phyloP scores from a whole-genome alignment of 1,140 invertebrate species.

The Orussus abietinus region DNA sequence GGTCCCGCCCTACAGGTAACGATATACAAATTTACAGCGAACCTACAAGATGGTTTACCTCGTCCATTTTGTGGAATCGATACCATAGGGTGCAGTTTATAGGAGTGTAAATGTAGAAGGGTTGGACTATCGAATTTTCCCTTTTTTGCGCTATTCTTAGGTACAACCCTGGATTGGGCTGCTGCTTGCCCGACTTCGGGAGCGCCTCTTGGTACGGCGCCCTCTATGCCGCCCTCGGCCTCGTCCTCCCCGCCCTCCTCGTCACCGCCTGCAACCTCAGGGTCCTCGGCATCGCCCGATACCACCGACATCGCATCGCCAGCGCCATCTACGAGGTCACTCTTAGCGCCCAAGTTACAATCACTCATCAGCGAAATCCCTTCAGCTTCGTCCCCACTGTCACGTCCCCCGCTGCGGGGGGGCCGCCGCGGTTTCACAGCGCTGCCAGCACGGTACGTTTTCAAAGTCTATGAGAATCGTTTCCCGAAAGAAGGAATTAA shows the following conservation, averaged over 20 bases:
- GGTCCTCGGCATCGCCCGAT: constrained; percentile 73
- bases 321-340: constrained; percentile 82
- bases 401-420: constrained; percentile 54
- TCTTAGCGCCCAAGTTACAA: constrained; percentile 76
- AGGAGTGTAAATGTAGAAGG: too few relatives aligned
- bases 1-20: constrained; percentile 44
- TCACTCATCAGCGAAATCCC: constrained; percentile 75
- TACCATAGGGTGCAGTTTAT: too few relatives aligned
- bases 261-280: constrained; percentile 70
- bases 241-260: constrained; percentile 64
- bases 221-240: constrained; percentile 62
- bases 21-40: not conserved
- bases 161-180: constrained; percentile 58
- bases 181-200: constrained; percentile 65
- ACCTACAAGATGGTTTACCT: not conserved
- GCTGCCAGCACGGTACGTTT: constrained; percentile 64
- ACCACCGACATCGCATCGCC: constrained; percentile 77
- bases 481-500: too few relatives aligned
- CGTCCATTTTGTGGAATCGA: too few relatives aligned
- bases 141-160: constrained; percentile 19
- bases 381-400: constrained; percentile 61
- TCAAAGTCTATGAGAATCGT: too few relatives aligned
- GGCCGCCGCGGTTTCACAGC: constrained; percentile 59
- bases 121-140: too few relatives aligned
- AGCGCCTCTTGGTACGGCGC: constrained; percentile 60